Evolutionary conservation across 2,113 vertebrate species (phyloP).

Genomic region (Pteronura brasiliensis): DNA sequence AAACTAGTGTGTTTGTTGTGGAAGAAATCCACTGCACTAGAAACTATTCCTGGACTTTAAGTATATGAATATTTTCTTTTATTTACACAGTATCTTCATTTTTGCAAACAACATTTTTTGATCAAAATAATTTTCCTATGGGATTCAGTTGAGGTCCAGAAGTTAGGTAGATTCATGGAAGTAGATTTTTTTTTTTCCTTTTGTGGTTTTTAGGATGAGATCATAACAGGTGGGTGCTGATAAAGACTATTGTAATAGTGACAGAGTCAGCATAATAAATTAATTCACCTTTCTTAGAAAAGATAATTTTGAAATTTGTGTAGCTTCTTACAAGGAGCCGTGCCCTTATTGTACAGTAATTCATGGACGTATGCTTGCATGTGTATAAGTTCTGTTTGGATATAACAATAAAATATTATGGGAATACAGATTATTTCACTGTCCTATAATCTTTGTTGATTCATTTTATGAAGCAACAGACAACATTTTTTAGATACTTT

Average conservation of each 20-base stretch:
- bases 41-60: neutral
- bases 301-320: neutral
- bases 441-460: neutral
- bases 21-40: neutral
- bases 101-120: neutral
- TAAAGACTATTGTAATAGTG: neutral
- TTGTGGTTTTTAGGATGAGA: neutral
- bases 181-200: neutral
- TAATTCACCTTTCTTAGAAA: neutral
- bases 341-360: neutral
- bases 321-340: neutral
- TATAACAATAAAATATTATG: neutral
- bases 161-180: neutral
- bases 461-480: neutral
- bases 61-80: neutral
- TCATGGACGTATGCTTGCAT: neutral
- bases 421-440: neutral
- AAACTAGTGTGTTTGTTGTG: neutral
- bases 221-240: neutral
- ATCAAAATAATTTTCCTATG: neutral
- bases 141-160: neutral
- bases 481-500: neutral
- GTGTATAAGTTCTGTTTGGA: neutral
- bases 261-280: neutral
- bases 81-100: neutral